Evolutionary conservation across 2,113 vertebrate species (phyloP), one percentile per base, ranked within the genome.

Genomic region (human (Homo sapiens)): DNA sequence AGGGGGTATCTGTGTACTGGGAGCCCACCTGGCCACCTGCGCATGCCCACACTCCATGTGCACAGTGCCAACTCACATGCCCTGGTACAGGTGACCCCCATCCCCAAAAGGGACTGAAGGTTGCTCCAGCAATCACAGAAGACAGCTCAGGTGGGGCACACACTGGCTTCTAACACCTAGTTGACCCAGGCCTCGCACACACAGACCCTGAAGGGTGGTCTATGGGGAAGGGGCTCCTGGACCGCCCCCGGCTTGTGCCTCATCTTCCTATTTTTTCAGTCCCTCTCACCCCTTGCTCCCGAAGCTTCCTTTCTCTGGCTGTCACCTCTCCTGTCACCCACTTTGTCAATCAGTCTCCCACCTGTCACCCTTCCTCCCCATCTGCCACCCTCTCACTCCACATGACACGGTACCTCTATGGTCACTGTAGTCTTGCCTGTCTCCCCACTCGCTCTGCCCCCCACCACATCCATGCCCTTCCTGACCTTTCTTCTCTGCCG

Each of bases 11-110:
- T 1, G 0, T 89, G 83, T 68, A 90, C 93, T 72, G 17, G 70
- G 45, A 89, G 90, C 91, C 97, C 97, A 97, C 97, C 95, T 96
- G 96, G 84, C 89, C 89, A 76, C 30, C 59, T 83, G 27, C 9
- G 25, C 27, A 6, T 87, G 87, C 95, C 93, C 79, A 94, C 9
- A 5, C 27, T 79, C 92, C 95, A 57, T 22, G 68, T 96, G 83
- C 55, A 75, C 10, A 25, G 81, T 45, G 75, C 83, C 55, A 81
- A 68, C 87, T 93, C 97, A 97, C 68, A 75, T 91, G 94, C 68
- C 70, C 86, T 87, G 86, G 89, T 20, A 66, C 87, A 92, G 94
- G 90, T 72, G 92, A 88, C 38, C n/a, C 17, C 17, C 11, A 2
- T 32, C 81, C 78, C 57, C 72, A 25, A 35, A 57, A 59, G 48